Evolutionary conservation across 2,797 vertebrate genomes (phyloP).

Genomic region (Silurus aristotelis): DNA sequence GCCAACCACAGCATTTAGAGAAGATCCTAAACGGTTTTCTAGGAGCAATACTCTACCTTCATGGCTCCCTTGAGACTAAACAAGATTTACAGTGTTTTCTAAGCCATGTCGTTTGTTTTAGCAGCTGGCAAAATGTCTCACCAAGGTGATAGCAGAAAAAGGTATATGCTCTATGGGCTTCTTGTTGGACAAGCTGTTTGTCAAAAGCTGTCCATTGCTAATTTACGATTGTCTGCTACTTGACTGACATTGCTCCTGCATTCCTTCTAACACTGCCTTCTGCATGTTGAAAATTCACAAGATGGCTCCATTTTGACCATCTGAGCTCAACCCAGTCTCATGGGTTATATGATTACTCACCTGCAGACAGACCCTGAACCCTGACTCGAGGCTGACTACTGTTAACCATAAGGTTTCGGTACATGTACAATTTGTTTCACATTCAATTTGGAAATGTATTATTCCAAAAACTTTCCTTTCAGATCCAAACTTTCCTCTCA

Average conservation of each 20-base stretch:
- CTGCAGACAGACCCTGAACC: not conserved
- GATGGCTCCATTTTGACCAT: not conserved
- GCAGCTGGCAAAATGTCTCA: constrained; percentile 2
- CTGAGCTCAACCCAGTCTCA: not conserved
- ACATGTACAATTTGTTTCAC: not conserved
- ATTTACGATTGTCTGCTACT: not conserved
- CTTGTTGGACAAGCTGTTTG: not conserved
- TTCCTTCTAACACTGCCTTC: not conserved
- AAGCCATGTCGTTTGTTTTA: constrained; percentile 23
- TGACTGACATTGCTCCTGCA: not conserved
- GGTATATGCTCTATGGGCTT: not conserved
- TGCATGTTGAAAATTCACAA: not conserved
- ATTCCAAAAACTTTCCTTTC: too few relatives aligned
- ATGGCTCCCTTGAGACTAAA: constrained; percentile 18
- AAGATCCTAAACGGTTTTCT: constrained; percentile 46
- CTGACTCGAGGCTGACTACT: not conserved
- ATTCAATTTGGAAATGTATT: not conserved
- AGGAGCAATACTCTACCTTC: constrained; percentile 29
- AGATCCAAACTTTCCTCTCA: not conserved
- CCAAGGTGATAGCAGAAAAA: constrained; percentile 6
- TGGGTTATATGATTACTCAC: not conserved
- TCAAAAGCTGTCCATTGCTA: not conserved
- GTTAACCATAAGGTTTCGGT: not conserved
- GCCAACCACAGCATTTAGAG: constrained; percentile 66
- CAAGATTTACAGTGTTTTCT: constrained; percentile 37